Conservation (phyloP, 2,888 invertebrate genomes). For the Dolichopus griseipennis region DNA sequence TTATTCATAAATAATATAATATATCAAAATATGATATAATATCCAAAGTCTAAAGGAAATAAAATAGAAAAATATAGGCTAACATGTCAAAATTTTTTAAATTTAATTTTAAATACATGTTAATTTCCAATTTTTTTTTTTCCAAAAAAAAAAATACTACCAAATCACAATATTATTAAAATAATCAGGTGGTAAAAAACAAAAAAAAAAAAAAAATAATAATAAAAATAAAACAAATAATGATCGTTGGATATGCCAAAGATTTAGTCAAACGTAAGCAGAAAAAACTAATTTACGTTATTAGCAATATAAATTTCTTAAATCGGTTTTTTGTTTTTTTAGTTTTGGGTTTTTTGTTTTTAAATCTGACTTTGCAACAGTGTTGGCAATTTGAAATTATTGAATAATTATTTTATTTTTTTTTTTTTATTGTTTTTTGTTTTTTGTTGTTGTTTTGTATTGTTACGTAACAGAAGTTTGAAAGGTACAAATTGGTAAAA, state of each 20-base stretch:
- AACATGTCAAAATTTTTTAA: no score
- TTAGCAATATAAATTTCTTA: background rate
- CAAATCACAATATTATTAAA: background rate
- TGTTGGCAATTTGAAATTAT: background rate
- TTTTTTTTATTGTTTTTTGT: no score
- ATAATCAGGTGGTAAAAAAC: background rate
- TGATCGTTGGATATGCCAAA: background rate
- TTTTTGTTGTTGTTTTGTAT: background rate
- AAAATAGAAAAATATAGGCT: no score
- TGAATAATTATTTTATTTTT: background rate
- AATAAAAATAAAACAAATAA: background rate
- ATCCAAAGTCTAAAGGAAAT: no score
- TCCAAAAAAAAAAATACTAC: no score
- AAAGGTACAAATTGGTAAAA: background rate
- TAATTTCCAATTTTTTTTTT: no score
- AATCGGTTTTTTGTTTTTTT: background rate
- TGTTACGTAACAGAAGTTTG: background rate
- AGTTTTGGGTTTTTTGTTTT: background rate
- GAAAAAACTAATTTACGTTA: background rate
- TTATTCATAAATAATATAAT: no score
- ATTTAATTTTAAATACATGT: no score
- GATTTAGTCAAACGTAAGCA: background rate
- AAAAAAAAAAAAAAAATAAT: no score
- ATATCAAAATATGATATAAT: no score
- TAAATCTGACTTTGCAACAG: background rate